Evolutionary conservation across 2,113 vertebrate genomes (phyloP), one percentile per base, ranked within the genome.

Genomic region (Oxyruncus cristatus): DNA sequence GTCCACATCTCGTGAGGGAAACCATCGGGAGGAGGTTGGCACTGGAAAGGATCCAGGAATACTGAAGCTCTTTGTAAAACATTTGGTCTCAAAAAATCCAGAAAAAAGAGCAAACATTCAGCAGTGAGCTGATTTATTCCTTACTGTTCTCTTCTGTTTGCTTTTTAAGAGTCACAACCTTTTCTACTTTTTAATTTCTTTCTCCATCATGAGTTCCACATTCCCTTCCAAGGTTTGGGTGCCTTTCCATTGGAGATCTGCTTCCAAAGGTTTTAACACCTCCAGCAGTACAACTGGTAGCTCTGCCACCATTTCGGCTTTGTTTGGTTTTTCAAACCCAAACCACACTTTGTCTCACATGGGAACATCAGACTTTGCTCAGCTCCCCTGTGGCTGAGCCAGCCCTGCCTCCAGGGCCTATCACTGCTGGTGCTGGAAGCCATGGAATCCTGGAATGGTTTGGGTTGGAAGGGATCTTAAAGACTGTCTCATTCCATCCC

Each of bases 381-480:
- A 10, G 35, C 23, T 68, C 21, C 52, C 44, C 14, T 2, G 8
- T 0, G 6, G 18, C 19, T 17, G 61, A 49, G 35, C 32, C 56
- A 59, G 39, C 66, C 46, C 27, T 41, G 33, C 14, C 71, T 42
- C 11, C 8, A 19, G 46, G 26, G 46, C 26, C 83, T 13, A 39
- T 41, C 52, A 13, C 41, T 37, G 46, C 0, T 0, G 13, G 15
- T 0, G 0, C 1, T 33, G 76, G 37, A 6, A 44, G 21, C 12
- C n/a, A 11, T 33, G 19, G 12, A 46, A 14, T 4, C 32, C 56
- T 41, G 5, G 39, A 3, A 9, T 2, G 39, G 26, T 41, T 11
- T 32, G 68, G 26, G 2, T 1, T 44, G 56, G 55, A 44, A 24
- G 15, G 24, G 18, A 7, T 13, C 50, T 32, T 26, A 13, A 6